Percentiles rank a stretch among this genome's conserved stretches.
These are phyloP conservation scores for Pollenia griseotomentosa DNA, from an alignment of 2,888 invertebrate species.

Conservation along the genomic window DNA sequence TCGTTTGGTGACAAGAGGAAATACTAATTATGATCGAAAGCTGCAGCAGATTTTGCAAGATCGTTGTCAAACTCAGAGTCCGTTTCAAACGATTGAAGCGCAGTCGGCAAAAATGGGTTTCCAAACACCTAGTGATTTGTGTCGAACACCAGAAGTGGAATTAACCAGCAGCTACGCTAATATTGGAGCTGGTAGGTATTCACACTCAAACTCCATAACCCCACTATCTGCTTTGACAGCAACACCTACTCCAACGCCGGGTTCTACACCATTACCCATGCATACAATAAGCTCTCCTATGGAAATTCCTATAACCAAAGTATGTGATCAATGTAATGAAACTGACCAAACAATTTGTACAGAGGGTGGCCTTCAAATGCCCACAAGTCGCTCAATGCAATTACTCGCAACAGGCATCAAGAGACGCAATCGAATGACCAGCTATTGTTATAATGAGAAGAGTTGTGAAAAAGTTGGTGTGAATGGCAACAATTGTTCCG, in stretches of 20 bases:
- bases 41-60: constrained; percentile 79
- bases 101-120: constrained; percentile 70
- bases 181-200: constrained; percentile 50
- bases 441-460: constrained; percentile 86
- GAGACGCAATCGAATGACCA: constrained; percentile 86
- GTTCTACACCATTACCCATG: constrained; percentile 67
- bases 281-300: constrained; percentile 56
- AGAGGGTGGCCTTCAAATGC: constrained; percentile 87
- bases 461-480: constrained; percentile 78
- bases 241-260: constrained; percentile 62
- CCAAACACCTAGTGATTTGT: constrained; percentile 65
- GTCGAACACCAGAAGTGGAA: constrained; percentile 67
- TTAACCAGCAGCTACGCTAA: constrained; percentile 22
- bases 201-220: constrained; percentile 58
- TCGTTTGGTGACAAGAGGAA: constrained; percentile 73
- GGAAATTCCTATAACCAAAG: constrained; percentile 75
- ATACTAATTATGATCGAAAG: constrained; percentile 78
- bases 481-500: constrained; percentile 81
- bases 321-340: constrained; percentile 83
- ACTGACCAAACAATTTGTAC: constrained; percentile 86
- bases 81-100: constrained; percentile 75
- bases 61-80: constrained; percentile 76
- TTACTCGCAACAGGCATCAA: constrained; percentile 85
- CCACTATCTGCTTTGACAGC: constrained; percentile 61
- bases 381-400: constrained; percentile 85